These are phyloP conservation scores for Hippopotamus amphibius DNA, from an alignment of 2,113 vertebrate species.

Conservation along the genomic window DNA sequence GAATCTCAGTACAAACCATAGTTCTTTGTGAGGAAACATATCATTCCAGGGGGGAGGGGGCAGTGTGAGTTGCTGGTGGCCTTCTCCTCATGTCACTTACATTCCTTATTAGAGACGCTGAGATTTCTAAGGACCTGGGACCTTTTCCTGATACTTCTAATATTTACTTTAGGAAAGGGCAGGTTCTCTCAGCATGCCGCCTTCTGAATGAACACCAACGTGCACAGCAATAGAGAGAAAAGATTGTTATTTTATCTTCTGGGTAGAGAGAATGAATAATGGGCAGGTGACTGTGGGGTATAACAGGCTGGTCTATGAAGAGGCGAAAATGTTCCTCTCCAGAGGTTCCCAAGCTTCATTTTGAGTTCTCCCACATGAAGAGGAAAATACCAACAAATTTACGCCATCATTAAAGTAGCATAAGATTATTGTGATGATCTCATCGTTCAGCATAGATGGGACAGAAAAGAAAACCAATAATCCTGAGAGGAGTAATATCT, in stretches of 20 bases:
- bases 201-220: not conserved
- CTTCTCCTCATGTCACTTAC: not conserved
- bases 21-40: not conserved
- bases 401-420: not conserved
- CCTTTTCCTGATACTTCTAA: constrained; percentile 59
- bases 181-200: constrained; percentile 25
- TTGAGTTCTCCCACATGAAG: not conserved
- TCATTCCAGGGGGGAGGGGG: not conserved
- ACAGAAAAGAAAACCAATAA: not conserved
- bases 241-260: constrained; percentile 52
- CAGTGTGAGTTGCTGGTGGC: not conserved
- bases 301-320: not conserved
- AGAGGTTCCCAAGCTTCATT: not conserved
- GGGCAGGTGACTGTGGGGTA: not conserved
- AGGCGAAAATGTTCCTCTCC: not conserved
- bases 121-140: constrained; percentile 46
- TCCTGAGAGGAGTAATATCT: not conserved
- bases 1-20: not conserved
- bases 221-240: not conserved
- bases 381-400: constrained; percentile 20
- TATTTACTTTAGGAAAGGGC: constrained; percentile 35
- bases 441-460: not conserved
- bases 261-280: constrained; percentile 19
- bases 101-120: constrained; percentile 44
- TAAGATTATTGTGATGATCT: not conserved